These are phyloP conservation scores for Pristionchus pacificus DNA, from an alignment of 1,140 invertebrate species.

Conservation along the genomic window DNA sequence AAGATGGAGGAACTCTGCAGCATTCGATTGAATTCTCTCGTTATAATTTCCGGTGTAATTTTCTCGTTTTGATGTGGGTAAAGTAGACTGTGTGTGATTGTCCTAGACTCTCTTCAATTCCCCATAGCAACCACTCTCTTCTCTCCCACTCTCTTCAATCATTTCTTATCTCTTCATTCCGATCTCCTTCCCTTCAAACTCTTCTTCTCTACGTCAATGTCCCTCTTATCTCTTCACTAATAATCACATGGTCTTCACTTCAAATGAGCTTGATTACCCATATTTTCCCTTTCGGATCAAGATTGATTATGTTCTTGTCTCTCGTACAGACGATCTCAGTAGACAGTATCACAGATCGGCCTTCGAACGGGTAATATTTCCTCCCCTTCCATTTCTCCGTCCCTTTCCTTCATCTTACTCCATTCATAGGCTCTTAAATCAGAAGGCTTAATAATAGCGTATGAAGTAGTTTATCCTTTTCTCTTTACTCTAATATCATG, in stretches of 20 bases:
- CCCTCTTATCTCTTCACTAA: background rate
- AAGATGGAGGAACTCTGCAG: too few species aligned
- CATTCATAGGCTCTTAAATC: constrained; percentile 12
- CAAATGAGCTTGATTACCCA: constrained; percentile 29
- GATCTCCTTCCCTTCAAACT: too few species aligned
- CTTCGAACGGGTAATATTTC: constrained; percentile 22
- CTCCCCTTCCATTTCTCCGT: too few species aligned
- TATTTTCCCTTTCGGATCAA: constrained; percentile 27
- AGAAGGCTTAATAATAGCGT: constrained; percentile 17
- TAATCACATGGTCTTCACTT: too few species aligned
- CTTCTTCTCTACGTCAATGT: background rate
- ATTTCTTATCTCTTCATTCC: too few species aligned
- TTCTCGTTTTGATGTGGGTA: too few species aligned
- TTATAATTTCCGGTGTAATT: too few species aligned
- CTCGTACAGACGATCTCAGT: constrained; percentile 5
- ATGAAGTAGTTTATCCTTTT: constrained; percentile 14
- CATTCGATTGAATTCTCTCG: too few species aligned
- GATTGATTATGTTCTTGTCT: constrained; percentile 26
- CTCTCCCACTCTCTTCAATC: too few species aligned
- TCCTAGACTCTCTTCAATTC: too few species aligned
- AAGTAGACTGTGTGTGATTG: too few species aligned
- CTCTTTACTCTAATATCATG: constrained; percentile 26
- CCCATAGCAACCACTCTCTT: too few species aligned
- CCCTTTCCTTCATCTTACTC: background rate
- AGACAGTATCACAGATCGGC: constrained; percentile 5